These are phyloP conservation scores for Zosterops pallidus DNA, from an alignment of 2,113 vertebrate genomes.

Conservation along the genomic window DNA sequence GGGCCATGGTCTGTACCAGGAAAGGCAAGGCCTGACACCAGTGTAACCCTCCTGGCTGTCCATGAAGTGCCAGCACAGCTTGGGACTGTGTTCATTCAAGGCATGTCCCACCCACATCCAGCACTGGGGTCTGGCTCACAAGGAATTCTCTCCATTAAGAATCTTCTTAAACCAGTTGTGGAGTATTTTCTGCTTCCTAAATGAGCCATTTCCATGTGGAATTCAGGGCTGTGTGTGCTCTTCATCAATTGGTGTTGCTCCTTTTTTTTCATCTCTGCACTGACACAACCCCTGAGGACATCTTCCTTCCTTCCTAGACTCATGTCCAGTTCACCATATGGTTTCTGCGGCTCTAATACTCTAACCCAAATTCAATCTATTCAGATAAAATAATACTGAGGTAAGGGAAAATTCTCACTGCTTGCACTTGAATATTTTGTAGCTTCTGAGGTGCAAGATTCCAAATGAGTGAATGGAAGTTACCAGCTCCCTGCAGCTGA, in stretches of 20 bases:
- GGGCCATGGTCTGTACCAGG: background rate
- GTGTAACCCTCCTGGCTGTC: rapidly evolving
- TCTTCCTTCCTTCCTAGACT: background rate
- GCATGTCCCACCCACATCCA: background rate
- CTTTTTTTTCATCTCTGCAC: background rate
- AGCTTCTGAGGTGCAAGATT: background rate
- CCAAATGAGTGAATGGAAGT: background rate
- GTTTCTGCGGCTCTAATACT: background rate
- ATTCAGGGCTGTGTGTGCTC: background rate
- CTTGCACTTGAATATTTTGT: background rate
- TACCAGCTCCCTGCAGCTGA: background rate
- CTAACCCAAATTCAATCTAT: background rate
- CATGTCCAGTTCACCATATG: rapidly evolving
- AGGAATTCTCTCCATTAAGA: background rate
- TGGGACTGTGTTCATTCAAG: background rate
- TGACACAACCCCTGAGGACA: background rate
- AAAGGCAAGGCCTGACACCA: background rate
- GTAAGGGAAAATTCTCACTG: background rate
- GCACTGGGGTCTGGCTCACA: rapidly evolving
- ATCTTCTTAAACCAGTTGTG: rapidly evolving
- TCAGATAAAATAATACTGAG: background rate
- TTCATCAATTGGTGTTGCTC: background rate
- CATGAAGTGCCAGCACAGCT: background rate
- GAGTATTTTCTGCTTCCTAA: background rate
- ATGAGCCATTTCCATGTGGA: background rate